Evolutionary conservation across 2,797 vertebrate species (phyloP), one percentile per base, ranked within the genome.

Genomic region (Syndactyla subalaris): DNA sequence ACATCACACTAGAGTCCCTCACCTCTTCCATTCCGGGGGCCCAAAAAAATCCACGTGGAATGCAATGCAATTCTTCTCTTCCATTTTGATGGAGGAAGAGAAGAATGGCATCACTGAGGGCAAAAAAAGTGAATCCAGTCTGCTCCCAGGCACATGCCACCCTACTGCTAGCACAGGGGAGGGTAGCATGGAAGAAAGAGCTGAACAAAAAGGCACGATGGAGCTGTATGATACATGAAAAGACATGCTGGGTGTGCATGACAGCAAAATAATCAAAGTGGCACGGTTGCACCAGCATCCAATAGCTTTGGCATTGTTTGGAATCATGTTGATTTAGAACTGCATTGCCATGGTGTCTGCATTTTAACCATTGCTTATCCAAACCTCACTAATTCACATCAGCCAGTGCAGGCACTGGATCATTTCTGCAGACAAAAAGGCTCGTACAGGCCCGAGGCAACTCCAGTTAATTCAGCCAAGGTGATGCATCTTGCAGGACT

Each of bases 1-100:
- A 46, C 71, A 82, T 19, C 14, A 24, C 9, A 39, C 46, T n/a
- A 84, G 32, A 70, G 67, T 63, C 62, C 74, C 74, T 79, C 77
- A 79, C 18, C 52, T 49, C 16, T 20, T 85, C 52, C 68, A 38
- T 85, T 88, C 34, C 57, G 55, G 87, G 63, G 30, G 43, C 80
- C 54, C 72, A 80, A 7, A 2, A 38, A 1, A 94, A 92, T 41
- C 45, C 68, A 74, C 21, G 24, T 52, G 51, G 70, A 95, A 65
- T 41, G 39, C 59, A 81, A 74, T 79, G 86, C 71, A 73, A 88
- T 73, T 87, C 63, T 79, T 39, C 45, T 79, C 92, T 89, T 76
- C 85, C 75, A 41, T 68, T 92, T 91, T 68, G 75, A 66, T 65
- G 57, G 34, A 83, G 38, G 65, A 94, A 93, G 83, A 83, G 90